Conservation (phyloP, 2,888 invertebrate genomes). For the Panopea generosa region DNA sequence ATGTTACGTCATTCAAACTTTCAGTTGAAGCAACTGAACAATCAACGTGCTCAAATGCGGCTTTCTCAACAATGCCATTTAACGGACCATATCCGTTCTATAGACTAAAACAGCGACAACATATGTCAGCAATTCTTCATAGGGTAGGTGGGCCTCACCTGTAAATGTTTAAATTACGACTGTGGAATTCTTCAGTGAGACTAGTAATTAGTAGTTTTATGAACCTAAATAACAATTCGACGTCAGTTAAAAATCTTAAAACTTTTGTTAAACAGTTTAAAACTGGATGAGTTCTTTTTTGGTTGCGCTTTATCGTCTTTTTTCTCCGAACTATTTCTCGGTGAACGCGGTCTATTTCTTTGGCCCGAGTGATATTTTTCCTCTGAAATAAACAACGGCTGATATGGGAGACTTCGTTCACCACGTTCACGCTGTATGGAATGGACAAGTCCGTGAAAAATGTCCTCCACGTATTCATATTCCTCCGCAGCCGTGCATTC, state of each 20-base stretch:
- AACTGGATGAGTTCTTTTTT: slow-evolving; percentile 76
- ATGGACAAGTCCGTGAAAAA: slow-evolving; percentile 82
- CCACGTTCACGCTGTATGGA: slow-evolving; percentile 81
- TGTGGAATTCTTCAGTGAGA: too few relatives aligned
- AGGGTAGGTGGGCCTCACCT: too few relatives aligned
- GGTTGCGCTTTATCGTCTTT: slow-evolving; percentile 75
- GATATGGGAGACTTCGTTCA: slow-evolving; percentile 78
- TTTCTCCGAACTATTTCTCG: slow-evolving; percentile 69
- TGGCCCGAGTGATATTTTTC: slow-evolving; percentile 68
- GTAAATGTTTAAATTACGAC: too few relatives aligned
- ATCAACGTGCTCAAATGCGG: too few relatives aligned
- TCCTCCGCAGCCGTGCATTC: slow-evolving; percentile 85
- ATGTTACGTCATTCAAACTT: too few relatives aligned
- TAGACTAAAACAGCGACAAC: too few relatives aligned
- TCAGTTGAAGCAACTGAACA: too few relatives aligned
- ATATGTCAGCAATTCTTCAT: too few relatives aligned
- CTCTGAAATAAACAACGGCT: slow-evolving; percentile 82
- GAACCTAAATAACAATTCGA: too few relatives aligned
- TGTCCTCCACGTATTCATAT: slow-evolving; percentile 81
- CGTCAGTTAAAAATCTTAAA: slow-evolving; percentile 81
- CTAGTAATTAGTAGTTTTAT: too few relatives aligned
- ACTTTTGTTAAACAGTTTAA: slow-evolving; percentile 79
- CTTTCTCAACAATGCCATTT: too few relatives aligned
- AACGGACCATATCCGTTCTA: too few relatives aligned
- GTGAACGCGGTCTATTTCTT: slow-evolving; percentile 75